A percentile compares a stretch with the other conserved stretches of the same genome.
phyloP scores from a whole-genome alignment of 2,888 invertebrate species.

The Physocephala rufipes region DNA sequence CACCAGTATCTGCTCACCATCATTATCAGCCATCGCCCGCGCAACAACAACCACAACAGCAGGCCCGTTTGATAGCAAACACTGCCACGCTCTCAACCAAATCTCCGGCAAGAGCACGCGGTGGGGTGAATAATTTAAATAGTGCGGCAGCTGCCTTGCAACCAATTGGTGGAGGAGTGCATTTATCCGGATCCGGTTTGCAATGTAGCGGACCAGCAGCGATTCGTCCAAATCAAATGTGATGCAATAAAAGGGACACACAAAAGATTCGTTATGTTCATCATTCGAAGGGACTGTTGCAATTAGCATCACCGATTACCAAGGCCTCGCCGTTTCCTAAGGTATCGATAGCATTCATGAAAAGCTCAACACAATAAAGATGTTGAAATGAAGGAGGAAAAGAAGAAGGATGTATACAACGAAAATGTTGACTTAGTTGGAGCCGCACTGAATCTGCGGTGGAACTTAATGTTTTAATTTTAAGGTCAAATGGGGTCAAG shows the following conservation, averaged over 20 bases:
- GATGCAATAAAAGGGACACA: conserved; percentile 29
- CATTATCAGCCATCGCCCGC: conserved; percentile 45
- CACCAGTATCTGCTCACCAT: conserved; percentile 21
- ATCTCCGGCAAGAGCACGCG: not conserved
- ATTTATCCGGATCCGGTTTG: conserved; percentile 25
- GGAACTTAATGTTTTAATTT: not conserved
- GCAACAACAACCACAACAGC: conserved; percentile 40
- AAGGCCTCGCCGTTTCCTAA: conserved; percentile 13
- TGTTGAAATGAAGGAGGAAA: no score
- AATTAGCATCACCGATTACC: conserved; percentile 13
- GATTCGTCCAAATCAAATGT: conserved; percentile 39
- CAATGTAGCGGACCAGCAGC: conserved; percentile 24
- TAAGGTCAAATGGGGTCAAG: no score
- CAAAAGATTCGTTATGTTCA: no score
- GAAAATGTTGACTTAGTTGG: conserved; percentile 6
- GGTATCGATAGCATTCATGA: conserved; percentile 19
- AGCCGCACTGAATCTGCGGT: not conserved
- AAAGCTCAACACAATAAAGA: not conserved
- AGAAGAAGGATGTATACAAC: conserved; percentile 7
- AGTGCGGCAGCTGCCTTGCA: conserved; percentile 24
- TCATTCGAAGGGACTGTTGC: not conserved
- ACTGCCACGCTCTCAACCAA: conserved; percentile 17
- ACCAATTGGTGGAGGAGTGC: not conserved
- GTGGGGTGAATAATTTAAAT: conserved; percentile 11
- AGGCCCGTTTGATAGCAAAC: not conserved